Evolutionary conservation across 2,797 vertebrate genomes (phyloP).

Genomic region (Sebastes matsubarae): DNA sequence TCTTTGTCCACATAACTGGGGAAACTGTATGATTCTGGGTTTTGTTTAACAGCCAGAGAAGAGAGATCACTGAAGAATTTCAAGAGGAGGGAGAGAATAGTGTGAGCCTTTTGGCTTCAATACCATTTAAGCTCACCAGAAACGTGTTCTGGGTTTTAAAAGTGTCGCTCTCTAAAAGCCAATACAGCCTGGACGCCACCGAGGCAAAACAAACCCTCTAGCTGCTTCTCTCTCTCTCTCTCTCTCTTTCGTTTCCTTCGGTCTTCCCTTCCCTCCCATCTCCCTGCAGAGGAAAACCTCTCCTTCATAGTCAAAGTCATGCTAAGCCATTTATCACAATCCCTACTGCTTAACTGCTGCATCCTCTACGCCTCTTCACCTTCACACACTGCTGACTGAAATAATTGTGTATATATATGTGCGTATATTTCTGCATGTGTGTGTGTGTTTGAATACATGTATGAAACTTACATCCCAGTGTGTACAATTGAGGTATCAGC

Average conservation of each 20-base stretch:
- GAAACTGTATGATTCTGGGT: conserved; percentile 3
- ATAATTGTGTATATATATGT: background rate
- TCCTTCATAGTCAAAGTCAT: conserved; percentile 78
- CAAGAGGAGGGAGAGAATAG: conserved; percentile 57
- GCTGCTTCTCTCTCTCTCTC: conserved; percentile 17
- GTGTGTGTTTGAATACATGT: background rate
- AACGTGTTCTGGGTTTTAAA: conserved; percentile 77
- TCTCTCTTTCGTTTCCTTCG: background rate
- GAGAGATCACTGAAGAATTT: conserved; percentile 58
- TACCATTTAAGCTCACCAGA: conserved; percentile 63
- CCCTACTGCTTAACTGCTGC: conserved; percentile 63
- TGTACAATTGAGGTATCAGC: conserved; percentile 32
- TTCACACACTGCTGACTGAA: conserved; percentile 68
- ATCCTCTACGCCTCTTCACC: conserved; percentile 60
- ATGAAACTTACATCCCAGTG: background rate
- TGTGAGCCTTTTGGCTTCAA: conserved; percentile 62
- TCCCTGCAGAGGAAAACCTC: conserved; percentile 65
- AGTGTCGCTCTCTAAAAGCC: conserved; percentile 39
- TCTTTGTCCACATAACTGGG: conserved; percentile 3
- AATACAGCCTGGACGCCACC: conserved; percentile 38
- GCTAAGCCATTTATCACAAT: conserved; percentile 77
- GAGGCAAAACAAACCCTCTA: conserved; percentile 40
- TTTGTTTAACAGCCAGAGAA: conserved; percentile 39
- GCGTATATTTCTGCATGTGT: background rate
- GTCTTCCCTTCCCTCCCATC: conserved; percentile 1